Evolutionary conservation across 2,888 invertebrate species (phyloP).

Genomic region (Limnephilus auricula): DNA sequence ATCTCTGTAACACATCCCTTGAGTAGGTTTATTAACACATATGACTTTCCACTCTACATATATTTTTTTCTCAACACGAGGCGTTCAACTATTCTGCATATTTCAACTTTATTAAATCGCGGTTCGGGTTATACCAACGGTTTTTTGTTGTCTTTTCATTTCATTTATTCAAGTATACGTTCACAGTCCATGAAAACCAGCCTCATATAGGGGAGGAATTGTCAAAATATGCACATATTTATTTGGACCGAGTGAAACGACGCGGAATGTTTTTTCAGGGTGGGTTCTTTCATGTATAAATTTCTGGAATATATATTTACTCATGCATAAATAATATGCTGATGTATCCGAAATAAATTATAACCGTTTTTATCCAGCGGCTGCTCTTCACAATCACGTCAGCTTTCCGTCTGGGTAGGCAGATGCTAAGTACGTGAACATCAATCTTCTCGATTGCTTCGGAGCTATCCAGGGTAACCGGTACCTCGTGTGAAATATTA

Average conservation of each 20-base stretch:
- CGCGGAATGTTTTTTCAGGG: neutral
- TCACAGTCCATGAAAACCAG: neutral
- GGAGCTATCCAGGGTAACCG: neutral
- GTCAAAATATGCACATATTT: neutral
- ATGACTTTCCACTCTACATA: neutral
- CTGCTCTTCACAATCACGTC: neutral
- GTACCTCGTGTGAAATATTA: neutral
- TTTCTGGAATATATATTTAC: neutral
- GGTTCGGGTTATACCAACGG: neutral
- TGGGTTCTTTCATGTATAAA: neutral
- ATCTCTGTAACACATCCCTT: neutral
- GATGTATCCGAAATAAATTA: neutral
- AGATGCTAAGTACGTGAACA: neutral
- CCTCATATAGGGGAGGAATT: neutral
- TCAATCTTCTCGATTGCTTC: neutral
- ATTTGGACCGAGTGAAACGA: neutral
- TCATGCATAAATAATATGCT: slow-evolving; percentile 2
- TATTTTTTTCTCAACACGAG: neutral
- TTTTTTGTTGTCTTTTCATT: neutral
- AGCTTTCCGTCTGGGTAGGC: neutral
- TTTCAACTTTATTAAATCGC: neutral
- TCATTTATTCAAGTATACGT: neutral
- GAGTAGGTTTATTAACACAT: neutral
- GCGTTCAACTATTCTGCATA: neutral
- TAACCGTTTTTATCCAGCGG: neutral